Evolutionary conservation across 2,797 vertebrate genomes (phyloP).

Genomic region (Sphaeramia orbicularis): DNA sequence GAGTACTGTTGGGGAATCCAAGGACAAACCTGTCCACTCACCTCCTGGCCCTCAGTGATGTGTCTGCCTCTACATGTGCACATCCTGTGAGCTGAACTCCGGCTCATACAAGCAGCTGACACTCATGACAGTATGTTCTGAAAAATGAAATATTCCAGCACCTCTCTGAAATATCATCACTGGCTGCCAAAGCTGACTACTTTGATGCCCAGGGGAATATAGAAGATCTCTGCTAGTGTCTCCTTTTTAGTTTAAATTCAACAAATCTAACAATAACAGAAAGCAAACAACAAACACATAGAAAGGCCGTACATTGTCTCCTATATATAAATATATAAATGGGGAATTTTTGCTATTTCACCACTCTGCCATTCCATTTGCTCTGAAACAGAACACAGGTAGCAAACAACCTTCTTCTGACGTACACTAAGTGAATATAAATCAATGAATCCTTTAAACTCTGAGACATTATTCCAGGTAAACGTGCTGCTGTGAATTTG

Average conservation of each 20-base stretch:
- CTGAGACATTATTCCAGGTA: too few species aligned
- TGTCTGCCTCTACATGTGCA: slow-evolving; percentile 5
- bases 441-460: too few species aligned
- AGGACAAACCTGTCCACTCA: slow-evolving; percentile 4
- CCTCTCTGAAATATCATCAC: slow-evolving; percentile 29
- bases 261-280: too few species aligned
- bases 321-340: too few species aligned
- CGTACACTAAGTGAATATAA: slow-evolving; percentile 11
- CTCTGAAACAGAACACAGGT: slow-evolving; percentile 6
- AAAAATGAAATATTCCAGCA: slow-evolving; percentile 31
- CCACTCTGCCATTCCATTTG: slow-evolving; percentile 7
- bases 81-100: slow-evolving; percentile 22
- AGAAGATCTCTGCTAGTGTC: slow-evolving; percentile 1
- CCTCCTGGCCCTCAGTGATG: neutral
- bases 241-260: too few species aligned
- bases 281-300: too few species aligned
- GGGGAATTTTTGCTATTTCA: neutral
- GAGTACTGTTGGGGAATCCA: neutral
- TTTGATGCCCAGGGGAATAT: neutral
- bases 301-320: too few species aligned
- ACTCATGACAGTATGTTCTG: slow-evolving; percentile 28
- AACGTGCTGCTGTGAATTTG: too few species aligned
- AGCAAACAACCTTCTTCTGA: slow-evolving; percentile 2
- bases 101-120: slow-evolving; percentile 2
- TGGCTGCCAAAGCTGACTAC: slow-evolving; percentile 8